Evolutionary conservation across 2,888 invertebrate genomes (phyloP), one percentile per base, ranked within the genome.

Genomic region (Lasioglossum figueresi): DNA sequence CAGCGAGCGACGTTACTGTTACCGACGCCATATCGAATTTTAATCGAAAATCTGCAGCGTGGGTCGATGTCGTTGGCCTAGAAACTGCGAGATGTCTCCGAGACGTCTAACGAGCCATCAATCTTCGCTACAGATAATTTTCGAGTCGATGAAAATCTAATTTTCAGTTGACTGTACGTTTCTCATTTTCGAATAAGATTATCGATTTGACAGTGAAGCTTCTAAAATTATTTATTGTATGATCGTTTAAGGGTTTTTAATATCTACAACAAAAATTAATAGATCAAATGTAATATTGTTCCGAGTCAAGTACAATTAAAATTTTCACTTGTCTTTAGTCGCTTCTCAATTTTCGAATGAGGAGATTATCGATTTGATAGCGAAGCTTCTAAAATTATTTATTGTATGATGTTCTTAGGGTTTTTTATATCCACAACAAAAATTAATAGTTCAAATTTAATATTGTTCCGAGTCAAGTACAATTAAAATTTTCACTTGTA

Each of bases 31-130:
- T 86, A 89, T 90, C 89, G 86, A 90, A 90, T 89, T 90, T 88
- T 90, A 90, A 90, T 90, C 89, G 85, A 89, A 89, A 90, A 90
- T 81, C 79, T 1, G 52, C 79, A 59, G 84, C 88, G 90, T 88
- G 90, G 90, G 88, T 81, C 63, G 85, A 71, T 74, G 48, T 82
- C 86, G 83, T 84, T 89, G 90, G 90, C 90, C 90, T 89, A 90
- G 87, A 90, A 90, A 88, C 79, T 78, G 16, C 31, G 31, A 70
- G 68, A 52, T 37, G 12, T 70, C 12, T 70, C 12, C 2, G n/a
- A 40, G 23, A 40, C n/a, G 14, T 5, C 12, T 40, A 70, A 70
- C 40, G 23, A 12, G 70, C 56, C n/a, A 56, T n/a, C 4, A 56
- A 12, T 56, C n/a, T n/a, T 0, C 8, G 37, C 0, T 66, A 37